Evolutionary conservation across 2,113 vertebrate genomes (phyloP).

Genomic region (Corvus hawaiiensis): DNA sequence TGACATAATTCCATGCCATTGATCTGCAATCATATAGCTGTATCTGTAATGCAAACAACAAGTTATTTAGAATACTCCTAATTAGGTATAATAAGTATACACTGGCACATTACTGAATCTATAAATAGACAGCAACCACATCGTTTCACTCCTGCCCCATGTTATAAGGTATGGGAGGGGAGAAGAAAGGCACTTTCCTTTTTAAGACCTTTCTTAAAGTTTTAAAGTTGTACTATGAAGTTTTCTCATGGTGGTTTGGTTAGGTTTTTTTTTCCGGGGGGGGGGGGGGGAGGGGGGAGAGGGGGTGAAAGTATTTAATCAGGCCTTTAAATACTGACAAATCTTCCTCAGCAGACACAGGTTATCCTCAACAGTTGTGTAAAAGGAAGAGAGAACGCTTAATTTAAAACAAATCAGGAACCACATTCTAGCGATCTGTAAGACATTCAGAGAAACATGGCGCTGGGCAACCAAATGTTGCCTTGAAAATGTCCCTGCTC

Average conservation of each 20-base stretch:
- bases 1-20: neutral
- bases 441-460: fast-evolving
- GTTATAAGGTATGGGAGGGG: neutral
- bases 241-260: neutral
- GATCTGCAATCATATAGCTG: slow-evolving; percentile 2
- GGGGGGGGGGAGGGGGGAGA: neutral
- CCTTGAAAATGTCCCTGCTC: neutral
- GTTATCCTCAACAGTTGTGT: neutral
- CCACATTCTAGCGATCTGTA: neutral
- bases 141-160: neutral
- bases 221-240: neutral
- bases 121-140: slow-evolving; percentile 4
- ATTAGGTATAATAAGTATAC: neutral
- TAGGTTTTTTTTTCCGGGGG: neutral
- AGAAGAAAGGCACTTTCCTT: neutral
- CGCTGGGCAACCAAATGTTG: neutral
- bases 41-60: slow-evolving; percentile 35
- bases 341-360: neutral
- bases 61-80: slow-evolving; percentile 12
- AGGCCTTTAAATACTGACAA: neutral
- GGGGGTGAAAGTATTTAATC: neutral
- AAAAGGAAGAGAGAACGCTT: neutral
- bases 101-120: neutral
- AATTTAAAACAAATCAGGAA: neutral
- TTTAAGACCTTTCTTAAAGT: neutral